These are phyloP conservation scores for Plestiodon gilberti DNA, from an alignment of 2,113 vertebrate genomes.

Conservation along the genomic window DNA sequence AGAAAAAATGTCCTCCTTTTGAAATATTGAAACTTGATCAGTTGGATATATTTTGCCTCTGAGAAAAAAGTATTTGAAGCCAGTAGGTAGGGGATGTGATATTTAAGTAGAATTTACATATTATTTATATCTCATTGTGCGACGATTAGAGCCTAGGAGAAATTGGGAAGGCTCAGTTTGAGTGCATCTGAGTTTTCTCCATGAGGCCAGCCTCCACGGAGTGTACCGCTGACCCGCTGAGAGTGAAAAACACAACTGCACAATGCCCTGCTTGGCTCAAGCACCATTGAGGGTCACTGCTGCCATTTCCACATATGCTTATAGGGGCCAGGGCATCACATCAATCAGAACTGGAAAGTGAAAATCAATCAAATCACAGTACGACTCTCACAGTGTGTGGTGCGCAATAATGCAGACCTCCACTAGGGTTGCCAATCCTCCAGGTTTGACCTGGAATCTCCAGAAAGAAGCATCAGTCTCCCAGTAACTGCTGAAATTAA, in stretches of 20 bases:
- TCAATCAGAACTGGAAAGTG: no score
- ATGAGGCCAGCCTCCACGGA: neutral
- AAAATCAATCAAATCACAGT: no score
- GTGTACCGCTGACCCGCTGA: no score
- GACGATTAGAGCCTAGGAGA: neutral
- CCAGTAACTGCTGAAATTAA: no score
- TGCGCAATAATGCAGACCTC: no score
- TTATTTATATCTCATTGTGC: constrained; percentile 21
- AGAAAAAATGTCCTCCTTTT: neutral
- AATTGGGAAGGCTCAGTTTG: constrained; percentile 17
- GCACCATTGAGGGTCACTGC: neutral
- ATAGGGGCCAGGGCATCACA: neutral
- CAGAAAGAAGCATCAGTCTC: no score
- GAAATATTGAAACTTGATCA: neutral
- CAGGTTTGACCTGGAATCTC: no score
- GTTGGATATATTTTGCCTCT: constrained; percentile 27
- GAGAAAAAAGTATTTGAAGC: constrained; percentile 21
- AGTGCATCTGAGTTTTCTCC: constrained; percentile 13
- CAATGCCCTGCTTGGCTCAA: neutral
- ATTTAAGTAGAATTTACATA: constrained; percentile 30
- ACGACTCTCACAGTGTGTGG: no score
- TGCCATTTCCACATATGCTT: neutral
- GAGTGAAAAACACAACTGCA: neutral
- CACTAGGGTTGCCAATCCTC: no score
- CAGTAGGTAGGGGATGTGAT: constrained; percentile 15